A percentile compares a stretch with the other conserved stretches of the same genome.
Evolutionary conservation across 2,888 invertebrate species (phyloP).

Genomic region (Caenorhabditis doughertyi): DNA sequence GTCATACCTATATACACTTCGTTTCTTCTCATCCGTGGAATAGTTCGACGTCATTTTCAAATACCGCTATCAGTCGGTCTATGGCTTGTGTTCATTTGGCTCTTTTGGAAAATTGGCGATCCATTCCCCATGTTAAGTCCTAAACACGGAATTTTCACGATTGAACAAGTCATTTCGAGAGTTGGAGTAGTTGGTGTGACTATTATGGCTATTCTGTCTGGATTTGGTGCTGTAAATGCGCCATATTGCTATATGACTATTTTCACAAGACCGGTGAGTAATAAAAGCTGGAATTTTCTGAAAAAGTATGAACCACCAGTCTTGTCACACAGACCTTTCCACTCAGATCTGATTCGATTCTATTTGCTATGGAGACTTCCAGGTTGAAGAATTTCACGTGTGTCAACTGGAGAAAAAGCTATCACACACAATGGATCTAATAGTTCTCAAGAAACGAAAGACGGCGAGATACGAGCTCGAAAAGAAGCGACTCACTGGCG

Average conservation of each 20-base stretch:
- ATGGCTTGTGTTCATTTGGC: conserved; percentile 94
- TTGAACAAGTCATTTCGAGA: conserved; percentile 91
- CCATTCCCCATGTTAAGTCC: conserved; percentile 98
- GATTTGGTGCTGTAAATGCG: conserved; percentile 99
- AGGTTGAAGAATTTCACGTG: conserved; percentile 59
- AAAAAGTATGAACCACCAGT: not conserved
- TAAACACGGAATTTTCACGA: conserved; percentile 92
- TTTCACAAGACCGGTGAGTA: conserved; percentile 85
- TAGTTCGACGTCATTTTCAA: conserved; percentile 85
- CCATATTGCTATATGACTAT: conserved; percentile 99
- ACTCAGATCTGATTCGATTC: not conserved
- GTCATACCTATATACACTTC: conserved; percentile 97
- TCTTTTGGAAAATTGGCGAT: conserved; percentile 99
- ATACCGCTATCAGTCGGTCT: conserved; percentile 89
- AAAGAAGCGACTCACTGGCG: conserved; percentile 7
- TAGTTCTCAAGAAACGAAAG: conserved; percentile 91
- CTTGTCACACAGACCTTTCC: too few species aligned
- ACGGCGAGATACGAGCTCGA: conserved; percentile 62
- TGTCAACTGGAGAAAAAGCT: conserved; percentile 84
- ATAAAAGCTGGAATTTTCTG: not conserved
- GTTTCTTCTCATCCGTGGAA: conserved; percentile 27
- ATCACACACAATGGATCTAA: conserved; percentile 96
- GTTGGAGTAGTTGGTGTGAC: conserved; percentile 99
- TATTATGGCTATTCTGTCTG: conserved; percentile 97
- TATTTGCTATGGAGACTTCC: not conserved